Evolutionary conservation across 2,797 vertebrate species (phyloP).

Genomic region (Micromesistius poutassou): DNA sequence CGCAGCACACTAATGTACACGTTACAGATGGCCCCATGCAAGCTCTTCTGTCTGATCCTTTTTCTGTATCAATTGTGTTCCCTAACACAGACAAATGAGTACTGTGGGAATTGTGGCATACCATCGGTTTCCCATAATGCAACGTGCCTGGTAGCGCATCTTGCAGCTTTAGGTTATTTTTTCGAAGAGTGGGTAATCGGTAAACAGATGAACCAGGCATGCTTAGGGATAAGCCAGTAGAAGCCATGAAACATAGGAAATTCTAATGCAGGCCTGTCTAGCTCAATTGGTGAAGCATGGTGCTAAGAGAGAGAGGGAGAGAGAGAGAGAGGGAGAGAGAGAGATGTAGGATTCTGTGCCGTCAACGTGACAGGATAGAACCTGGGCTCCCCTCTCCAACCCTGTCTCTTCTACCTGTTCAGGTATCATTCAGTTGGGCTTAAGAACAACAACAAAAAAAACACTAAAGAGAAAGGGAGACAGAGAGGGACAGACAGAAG

Average conservation of each 20-base stretch:
- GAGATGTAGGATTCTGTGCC: too few relatives aligned
- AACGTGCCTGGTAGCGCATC: slow-evolving; percentile 33
- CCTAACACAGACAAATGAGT: slow-evolving; percentile 64
- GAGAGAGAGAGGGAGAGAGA: too few relatives aligned
- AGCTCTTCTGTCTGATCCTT: slow-evolving; percentile 32
- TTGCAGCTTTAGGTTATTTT: background rate
- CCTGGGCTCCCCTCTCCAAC: too few relatives aligned
- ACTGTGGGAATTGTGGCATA: background rate
- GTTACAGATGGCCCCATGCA: slow-evolving; percentile 37
- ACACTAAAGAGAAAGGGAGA: background rate
- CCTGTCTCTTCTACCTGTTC: too few relatives aligned
- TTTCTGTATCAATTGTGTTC: slow-evolving; percentile 51
- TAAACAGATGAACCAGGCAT: background rate
- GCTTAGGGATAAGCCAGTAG: background rate
- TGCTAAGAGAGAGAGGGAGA: too few relatives aligned
- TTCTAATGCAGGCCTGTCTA: background rate
- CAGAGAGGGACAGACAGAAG: background rate
- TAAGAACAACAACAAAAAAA: too few relatives aligned
- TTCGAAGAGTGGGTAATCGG: background rate
- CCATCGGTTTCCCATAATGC: slow-evolving; percentile 48
- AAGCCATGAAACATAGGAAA: background rate
- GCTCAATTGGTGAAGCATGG: too few relatives aligned
- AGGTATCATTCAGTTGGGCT: too few relatives aligned
- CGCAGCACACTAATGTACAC: slow-evolving; percentile 35
- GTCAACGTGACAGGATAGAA: too few relatives aligned